Base-by-base conservation (phyloP, 1,140 invertebrate genomes). In the Cotesia chilonis region DNA sequence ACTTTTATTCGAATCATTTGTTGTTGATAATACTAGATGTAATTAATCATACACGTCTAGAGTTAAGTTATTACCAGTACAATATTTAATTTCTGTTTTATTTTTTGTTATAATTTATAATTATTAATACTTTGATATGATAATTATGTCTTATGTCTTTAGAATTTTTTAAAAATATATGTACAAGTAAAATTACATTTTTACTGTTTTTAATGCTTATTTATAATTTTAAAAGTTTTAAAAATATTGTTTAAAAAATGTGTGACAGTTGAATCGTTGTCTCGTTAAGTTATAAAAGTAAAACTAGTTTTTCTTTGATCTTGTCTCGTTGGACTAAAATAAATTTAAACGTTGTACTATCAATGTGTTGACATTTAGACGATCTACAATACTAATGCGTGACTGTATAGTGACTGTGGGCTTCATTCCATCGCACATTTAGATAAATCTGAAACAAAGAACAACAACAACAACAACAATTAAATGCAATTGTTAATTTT, bases 1-100 rank as follows among this genome's bases (percentile, higher is more conserved):
- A 63, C 60, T 63, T 37, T 37, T 63, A 47, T 47, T 10, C 5
- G 10, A 37, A 63, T 63, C 60, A 63, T 63, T 41, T 63, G 36
- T 63, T 17, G 9, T n/a, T n/a, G 60, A 37, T 37, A 37, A 38
- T 17, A 63, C 35, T 12, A 41, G 5, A 37, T 41, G 35, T 37
- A n/a, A 63, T 63, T 63, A 63, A 63, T 63, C 14, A 63, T 37
- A 63, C n/a, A 9, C 57, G 17, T 9, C 17, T 28, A 35, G 20
- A 47, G 41, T 10, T 47, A 47, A 47, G 10, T 47, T 2, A 12
- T 35, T 60, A 41, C 10, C 14, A 55, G n/a, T 52, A 10, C n/a
- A 52, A 2, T 52, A n/a, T 10, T n/a, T 10, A 52, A 52, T 14
- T 55, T 55, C n/a, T 7, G 17, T 7, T 55, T 55, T 14, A 55